Percentiles rank a stretch among this genome's conserved stretches.
phyloP scores from a whole-genome alignment of 2,888 invertebrate genomes.

The Nineta flava region DNA sequence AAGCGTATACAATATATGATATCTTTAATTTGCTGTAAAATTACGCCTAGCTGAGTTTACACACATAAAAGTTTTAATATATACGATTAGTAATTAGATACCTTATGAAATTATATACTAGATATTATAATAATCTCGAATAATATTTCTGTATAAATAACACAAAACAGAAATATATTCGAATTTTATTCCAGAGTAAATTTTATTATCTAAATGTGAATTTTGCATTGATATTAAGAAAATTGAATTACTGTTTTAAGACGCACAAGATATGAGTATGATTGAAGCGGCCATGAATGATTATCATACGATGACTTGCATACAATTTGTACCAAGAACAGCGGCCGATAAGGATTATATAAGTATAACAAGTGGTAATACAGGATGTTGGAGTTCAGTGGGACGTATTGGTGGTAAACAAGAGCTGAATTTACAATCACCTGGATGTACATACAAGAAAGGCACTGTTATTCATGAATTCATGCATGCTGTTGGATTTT shows the following conservation, averaged over 20 bases:
- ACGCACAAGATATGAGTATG: conserved; percentile 20
- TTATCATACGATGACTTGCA: conserved; percentile 60
- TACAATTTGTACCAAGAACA: conserved; percentile 47
- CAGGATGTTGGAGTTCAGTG: conserved; percentile 72
- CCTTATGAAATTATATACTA: too few relatives aligned
- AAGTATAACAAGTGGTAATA: conserved; percentile 45
- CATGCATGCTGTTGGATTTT: conserved; percentile 63
- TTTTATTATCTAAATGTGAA: too few relatives aligned
- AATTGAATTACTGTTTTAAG: background rate
- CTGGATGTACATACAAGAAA: conserved; percentile 52
- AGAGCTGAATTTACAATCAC: conserved; percentile 57
- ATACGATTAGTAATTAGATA: too few relatives aligned
- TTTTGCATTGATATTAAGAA: background rate
- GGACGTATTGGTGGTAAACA: conserved; percentile 52
- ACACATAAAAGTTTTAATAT: too few relatives aligned
- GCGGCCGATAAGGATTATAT: conserved; percentile 50
- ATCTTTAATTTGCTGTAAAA: too few relatives aligned
- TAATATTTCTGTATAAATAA: too few relatives aligned
- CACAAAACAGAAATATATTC: too few relatives aligned
- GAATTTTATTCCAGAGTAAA: too few relatives aligned
- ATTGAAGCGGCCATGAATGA: conserved; percentile 57
- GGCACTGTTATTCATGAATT: conserved; percentile 68
- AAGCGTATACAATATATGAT: too few relatives aligned
- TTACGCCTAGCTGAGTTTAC: too few relatives aligned
- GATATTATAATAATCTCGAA: too few relatives aligned